phyloP scores from a whole-genome alignment of 2,888 invertebrate genomes.

The Ornithoptera priamus region DNA sequence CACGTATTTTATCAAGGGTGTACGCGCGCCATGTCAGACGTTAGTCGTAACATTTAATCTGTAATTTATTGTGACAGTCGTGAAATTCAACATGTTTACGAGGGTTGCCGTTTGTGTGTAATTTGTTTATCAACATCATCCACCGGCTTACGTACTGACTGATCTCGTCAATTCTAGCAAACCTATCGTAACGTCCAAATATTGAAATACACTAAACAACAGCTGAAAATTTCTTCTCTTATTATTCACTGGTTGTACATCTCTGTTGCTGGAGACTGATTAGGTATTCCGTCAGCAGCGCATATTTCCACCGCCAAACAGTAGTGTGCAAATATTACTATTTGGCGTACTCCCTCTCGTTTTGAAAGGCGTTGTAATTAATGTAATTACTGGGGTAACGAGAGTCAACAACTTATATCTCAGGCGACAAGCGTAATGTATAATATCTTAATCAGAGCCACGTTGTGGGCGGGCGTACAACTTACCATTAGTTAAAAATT shows the following conservation, averaged over 20 bases:
- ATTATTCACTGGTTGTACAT: neutral
- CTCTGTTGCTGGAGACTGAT: neutral
- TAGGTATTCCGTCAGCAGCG: too few species aligned
- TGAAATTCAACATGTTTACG: constrained; percentile 23
- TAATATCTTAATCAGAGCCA: too few species aligned
- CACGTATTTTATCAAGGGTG: constrained; percentile 21
- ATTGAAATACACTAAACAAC: neutral
- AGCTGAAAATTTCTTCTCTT: neutral
- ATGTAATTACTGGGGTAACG: too few species aligned
- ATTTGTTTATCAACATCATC: constrained; percentile 24
- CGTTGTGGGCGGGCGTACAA: too few species aligned
- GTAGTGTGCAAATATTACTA: too few species aligned
- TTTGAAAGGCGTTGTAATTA: too few species aligned
- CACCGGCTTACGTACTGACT: constrained; percentile 4
- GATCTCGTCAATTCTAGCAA: constrained; percentile 13
- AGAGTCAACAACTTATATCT: too few species aligned
- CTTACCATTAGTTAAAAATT: too few species aligned
- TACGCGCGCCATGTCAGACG: constrained; percentile 12
- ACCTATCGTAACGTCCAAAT: constrained; percentile 3
- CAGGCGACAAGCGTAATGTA: too few species aligned
- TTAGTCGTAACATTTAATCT: constrained; percentile 24
- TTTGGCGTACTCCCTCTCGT: too few species aligned
- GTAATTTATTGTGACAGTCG: constrained; percentile 26
- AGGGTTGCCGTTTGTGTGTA: constrained; percentile 14
- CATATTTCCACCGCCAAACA: too few species aligned